Evolutionary conservation across 2,888 invertebrate genomes (phyloP), one percentile per base, ranked within the genome.

Genomic region (Ochropleura plecta): DNA sequence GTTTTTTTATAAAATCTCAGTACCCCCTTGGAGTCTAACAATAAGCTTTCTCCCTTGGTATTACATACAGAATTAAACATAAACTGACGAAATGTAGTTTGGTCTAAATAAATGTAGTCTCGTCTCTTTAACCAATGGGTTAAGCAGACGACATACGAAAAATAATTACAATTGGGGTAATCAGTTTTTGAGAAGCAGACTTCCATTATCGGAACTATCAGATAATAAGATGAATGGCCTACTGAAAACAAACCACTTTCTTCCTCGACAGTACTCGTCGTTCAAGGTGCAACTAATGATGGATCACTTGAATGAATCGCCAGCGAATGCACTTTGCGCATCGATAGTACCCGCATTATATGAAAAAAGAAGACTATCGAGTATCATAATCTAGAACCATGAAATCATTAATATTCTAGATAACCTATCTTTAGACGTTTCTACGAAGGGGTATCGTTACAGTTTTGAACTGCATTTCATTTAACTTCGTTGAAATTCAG

Each of bases 251-350:
- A 66, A 78, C 20, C 67, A 84, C 75, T 85, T 81, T 64, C 64
- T 8, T 10, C 0, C 30, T 44, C 66, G 64, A 40, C 70, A 59
- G 84, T 86, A 86, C 85, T 60, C 66, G 42, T 76, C 82, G 73
- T 80, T 84, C 82, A 86, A 85, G 81, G 78, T 86, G 81, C 84
- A 85, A 70, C 84, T 87, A 85, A 86, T 88, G 89, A 88, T 86
- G 82, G 78, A 88, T 86, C 86, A 82, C 80, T 81, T 67, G 76
- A 79, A 81, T 86, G 82, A 85, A 78, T 84, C 80, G 79, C 73
- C 65, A 70, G 78, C 73, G 78, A 84, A 86, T 82, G 86, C 86
- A 87, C 86, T 84, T 81, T 81, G 68, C 78, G 76, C 78, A 71
- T 70, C 79, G 84, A 84, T 82, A 81, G 74, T 72, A 77, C 75